phyloP scores from a whole-genome alignment of 2,113 vertebrate genomes.

The Trichechus manatus region DNA sequence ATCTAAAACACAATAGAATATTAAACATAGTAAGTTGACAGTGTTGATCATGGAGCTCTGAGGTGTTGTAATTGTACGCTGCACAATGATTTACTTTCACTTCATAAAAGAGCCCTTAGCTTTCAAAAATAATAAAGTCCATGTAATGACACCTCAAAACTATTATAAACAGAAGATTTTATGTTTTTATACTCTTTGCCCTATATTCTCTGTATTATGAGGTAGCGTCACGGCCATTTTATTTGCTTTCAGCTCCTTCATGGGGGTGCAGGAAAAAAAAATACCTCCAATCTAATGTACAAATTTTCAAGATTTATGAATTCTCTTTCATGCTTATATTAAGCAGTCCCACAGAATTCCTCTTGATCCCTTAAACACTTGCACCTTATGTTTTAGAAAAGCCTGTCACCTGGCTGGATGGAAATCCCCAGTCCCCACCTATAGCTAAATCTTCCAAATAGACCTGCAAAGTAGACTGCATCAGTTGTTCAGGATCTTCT shows the following conservation, averaged over 20 bases:
- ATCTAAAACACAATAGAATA: no score
- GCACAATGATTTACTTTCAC: not conserved
- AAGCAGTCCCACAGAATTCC: slow-evolving; percentile 7
- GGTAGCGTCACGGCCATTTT: slow-evolving; percentile 25
- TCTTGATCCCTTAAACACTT: not conserved
- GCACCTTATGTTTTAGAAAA: not conserved
- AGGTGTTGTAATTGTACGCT: not conserved
- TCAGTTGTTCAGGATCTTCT: not conserved
- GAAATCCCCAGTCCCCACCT: not conserved
- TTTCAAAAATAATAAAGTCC: slow-evolving; percentile 45
- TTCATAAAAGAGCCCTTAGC: slow-evolving; percentile 40
- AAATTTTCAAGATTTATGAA: slow-evolving; percentile 3
- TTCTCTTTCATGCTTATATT: not conserved
- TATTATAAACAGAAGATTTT: not conserved
- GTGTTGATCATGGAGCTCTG: not conserved
- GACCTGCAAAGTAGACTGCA: not conserved
- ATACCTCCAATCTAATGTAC: not conserved
- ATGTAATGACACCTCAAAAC: slow-evolving; percentile 31
- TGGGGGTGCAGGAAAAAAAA: not conserved
- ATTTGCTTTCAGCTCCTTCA: slow-evolving; percentile 42
- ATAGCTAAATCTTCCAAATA: not conserved
- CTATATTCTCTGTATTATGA: not conserved
- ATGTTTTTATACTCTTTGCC: not conserved
- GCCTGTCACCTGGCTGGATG: not conserved
- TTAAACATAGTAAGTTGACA: not conserved